Evolutionary conservation across 2,888 invertebrate species (phyloP), one percentile per base, ranked within the genome.

Genomic region (Colostygia pectinataria): DNA sequence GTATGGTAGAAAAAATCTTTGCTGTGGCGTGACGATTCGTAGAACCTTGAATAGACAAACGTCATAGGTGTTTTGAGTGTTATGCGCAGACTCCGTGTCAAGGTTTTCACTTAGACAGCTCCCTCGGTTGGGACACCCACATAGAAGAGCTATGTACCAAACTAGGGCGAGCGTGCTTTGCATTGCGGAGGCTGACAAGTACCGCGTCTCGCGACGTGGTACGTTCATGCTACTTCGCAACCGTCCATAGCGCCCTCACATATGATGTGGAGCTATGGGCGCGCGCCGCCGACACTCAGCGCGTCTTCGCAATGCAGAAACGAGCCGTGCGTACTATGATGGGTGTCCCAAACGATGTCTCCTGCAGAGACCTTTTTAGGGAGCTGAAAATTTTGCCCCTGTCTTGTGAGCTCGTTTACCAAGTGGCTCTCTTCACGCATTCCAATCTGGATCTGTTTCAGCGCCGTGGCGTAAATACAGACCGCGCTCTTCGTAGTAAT

Each of bases 21-120:
- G 39, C 9, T 43, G 25, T 44, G 32, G 36, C 18, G 40, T 14
- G 14, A 15, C 32, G 25, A 41, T 33, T 45, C 23, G 10, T 46
- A 41, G 29, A 36, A 40, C 18, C 23, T 23, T 46, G 33, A 10
- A 29, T 45, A 28, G 36, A 41, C 38, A 51, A 33, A 60, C 39
- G 55, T 57, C 56, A 47, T 48, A 43, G 27, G 28, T 57, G 46
- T 37, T 37, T 50, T 45, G 37, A 45, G 33, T 45, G 51, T 57
- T 51, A 31, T 58, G 34, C 50, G 49, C 48, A 59, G 33, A 39
- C 23, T 44, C 50, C 32, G 25, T 25, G 10, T n/a, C n/a, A n/a
- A n/a, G n/a, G n/a, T n/a, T n/a, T n/a, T n/a, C n/a, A n/a, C n/a
- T n/a, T n/a, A n/a, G n/a, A n/a, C n/a, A n/a, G n/a, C n/a, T n/a